These are phyloP conservation scores for silkworm (Bombyx mori) DNA, from an alignment of 1,140 invertebrate species.

Conservation along the genomic window DNA sequence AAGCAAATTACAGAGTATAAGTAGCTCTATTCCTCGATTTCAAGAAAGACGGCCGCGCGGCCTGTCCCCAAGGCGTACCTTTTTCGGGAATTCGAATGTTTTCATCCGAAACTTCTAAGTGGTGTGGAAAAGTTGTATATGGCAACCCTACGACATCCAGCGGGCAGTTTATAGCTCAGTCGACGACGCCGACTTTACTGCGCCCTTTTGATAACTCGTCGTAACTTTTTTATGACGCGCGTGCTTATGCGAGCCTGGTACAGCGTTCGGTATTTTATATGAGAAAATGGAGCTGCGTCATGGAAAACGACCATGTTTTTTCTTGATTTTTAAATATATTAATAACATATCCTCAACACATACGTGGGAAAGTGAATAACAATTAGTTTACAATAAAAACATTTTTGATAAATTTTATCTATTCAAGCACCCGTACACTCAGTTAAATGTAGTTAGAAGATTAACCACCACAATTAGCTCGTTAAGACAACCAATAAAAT, in stretches of 20 bases:
- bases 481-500: too few relatives aligned
- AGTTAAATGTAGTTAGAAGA: too few relatives aligned
- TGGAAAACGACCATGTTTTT: too few relatives aligned
- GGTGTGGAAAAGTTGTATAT: slow-evolving; percentile 16
- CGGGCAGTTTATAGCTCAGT: slow-evolving; percentile 38
- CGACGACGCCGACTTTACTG: slow-evolving; percentile 34
- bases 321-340: too few relatives aligned
- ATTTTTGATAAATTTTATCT: too few relatives aligned
- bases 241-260: slow-evolving; percentile 41
- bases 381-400: too few relatives aligned
- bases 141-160: slow-evolving; percentile 17
- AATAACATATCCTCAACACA: too few relatives aligned
- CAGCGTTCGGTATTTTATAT: slow-evolving; percentile 19
- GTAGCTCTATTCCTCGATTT: slow-evolving; percentile 7
- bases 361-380: too few relatives aligned
- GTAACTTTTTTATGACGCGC: slow-evolving; percentile 51
- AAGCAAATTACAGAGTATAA: neutral
- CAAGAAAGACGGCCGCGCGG: slow-evolving; percentile 1
- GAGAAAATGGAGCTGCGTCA: neutral
- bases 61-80: slow-evolving; percentile 7
- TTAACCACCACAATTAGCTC: too few relatives aligned
- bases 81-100: slow-evolving; percentile 5
- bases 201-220: slow-evolving; percentile 51
- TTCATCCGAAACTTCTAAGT: slow-evolving; percentile 18
- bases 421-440: too few relatives aligned